phyloP scores from a whole-genome alignment of 2,113 vertebrate species.

The Prionailurus viverrinus region DNA sequence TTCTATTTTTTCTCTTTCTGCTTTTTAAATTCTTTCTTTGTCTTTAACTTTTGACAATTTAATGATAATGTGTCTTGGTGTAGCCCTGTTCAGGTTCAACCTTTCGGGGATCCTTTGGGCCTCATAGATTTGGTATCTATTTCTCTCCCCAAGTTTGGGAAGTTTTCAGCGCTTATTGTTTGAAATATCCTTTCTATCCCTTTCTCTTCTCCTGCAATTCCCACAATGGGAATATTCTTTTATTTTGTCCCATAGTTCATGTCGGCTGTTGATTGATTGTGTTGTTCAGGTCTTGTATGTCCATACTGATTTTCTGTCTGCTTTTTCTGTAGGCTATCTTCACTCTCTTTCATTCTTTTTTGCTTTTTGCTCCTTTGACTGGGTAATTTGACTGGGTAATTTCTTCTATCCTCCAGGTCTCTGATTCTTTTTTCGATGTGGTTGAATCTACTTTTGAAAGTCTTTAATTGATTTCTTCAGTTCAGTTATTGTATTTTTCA shows the following conservation, averaged over 20 bases:
- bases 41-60: background rate
- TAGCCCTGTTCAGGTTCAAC: background rate
- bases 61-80: background rate
- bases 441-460: background rate
- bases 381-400: background rate
- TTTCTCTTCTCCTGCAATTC: background rate
- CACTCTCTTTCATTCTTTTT: background rate
- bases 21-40: background rate
- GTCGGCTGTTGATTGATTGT: background rate
- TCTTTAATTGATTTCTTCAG: background rate
- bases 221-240: background rate
- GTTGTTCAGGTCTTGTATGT: too few species aligned
- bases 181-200: background rate
- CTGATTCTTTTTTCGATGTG: background rate
- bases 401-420: background rate
- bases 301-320: too few species aligned
- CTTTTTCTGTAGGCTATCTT: background rate
- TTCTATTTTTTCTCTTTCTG: background rate
- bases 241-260: background rate
- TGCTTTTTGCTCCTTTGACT: background rate
- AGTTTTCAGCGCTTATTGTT: background rate
- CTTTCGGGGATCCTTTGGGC: background rate
- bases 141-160: background rate
- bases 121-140: background rate
- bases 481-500: background rate